Percentiles rank a stretch among this genome's conserved stretches.
Evolutionary conservation across 2,113 vertebrate species (phyloP).

Genomic region (Ochotona curzoniae): DNA sequence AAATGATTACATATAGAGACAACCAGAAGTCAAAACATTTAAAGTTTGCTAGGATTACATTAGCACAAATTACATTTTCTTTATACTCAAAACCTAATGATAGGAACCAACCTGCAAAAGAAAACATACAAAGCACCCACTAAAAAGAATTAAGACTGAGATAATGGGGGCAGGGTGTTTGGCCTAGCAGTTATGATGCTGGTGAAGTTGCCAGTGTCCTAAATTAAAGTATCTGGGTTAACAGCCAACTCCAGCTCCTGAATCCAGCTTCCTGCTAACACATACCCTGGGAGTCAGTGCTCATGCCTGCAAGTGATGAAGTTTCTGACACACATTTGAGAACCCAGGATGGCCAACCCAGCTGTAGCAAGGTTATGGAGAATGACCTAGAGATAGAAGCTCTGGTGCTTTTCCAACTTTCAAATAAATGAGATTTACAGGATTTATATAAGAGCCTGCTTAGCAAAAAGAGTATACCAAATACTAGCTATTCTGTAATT

Average conservation of each 20-base stretch:
- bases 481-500: neutral
- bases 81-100: neutral
- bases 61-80: neutral
- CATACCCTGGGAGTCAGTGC: no score
- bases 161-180: neutral
- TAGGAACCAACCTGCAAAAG: neutral
- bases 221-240: no score
- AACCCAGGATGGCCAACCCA: no score
- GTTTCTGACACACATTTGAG: no score
- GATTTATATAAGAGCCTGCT: neutral
- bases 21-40: constrained; percentile 21
- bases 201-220: no score
- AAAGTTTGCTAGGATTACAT: constrained; percentile 18
- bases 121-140: constrained; percentile 17
- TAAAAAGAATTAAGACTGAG: neutral
- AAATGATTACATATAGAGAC: neutral
- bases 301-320: no score
- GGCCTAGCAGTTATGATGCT: no score
- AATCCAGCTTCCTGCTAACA: no score
- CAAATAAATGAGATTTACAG: neutral
- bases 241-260: no score
- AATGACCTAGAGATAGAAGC: no score
- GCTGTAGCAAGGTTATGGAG: no score
- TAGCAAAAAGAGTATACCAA: constrained; percentile 1
- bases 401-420: no score